These are phyloP conservation scores for Drosophila anceps DNA, from an alignment of 2,888 invertebrate species.

Conservation along the genomic window DNA sequence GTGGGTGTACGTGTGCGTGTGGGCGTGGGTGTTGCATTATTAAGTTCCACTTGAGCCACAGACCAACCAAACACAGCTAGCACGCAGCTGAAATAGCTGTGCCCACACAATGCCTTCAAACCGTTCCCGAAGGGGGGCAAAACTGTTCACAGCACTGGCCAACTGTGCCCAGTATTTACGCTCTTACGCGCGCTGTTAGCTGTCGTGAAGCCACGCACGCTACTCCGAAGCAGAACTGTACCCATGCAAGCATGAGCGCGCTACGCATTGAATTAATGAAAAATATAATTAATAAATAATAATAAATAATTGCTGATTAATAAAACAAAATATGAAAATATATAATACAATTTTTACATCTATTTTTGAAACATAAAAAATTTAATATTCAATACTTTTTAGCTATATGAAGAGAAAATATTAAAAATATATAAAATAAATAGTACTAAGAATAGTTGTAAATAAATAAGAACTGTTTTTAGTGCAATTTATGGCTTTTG, in stretches of 20 bases:
- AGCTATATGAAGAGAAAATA: neutral
- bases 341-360: neutral
- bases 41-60: neutral
- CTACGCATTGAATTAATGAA: neutral
- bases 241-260: neutral
- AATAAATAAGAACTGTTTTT: neutral
- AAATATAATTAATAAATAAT: neutral
- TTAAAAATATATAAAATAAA: no score
- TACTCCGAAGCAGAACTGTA: neutral
- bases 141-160: neutral
- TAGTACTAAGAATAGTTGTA: rapidly evolving
- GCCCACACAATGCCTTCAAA: neutral
- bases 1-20: neutral
- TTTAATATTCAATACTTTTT: neutral
- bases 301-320: neutral
- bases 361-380: neutral
- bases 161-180: slow-evolving; percentile 49
- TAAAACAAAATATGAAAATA: neutral
- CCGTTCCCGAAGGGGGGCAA: slow-evolving; percentile 1
- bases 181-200: slow-evolving; percentile 53
- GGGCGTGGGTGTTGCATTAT: neutral
- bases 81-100: slow-evolving; percentile 26
- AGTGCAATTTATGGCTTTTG: neutral
- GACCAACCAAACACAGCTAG: slow-evolving; percentile 7
- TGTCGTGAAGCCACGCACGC: neutral